Percentiles rank a stretch among this genome's conserved stretches.
phyloP scores from a whole-genome alignment of 2,113 vertebrate species.

The Callipepla squamata region DNA sequence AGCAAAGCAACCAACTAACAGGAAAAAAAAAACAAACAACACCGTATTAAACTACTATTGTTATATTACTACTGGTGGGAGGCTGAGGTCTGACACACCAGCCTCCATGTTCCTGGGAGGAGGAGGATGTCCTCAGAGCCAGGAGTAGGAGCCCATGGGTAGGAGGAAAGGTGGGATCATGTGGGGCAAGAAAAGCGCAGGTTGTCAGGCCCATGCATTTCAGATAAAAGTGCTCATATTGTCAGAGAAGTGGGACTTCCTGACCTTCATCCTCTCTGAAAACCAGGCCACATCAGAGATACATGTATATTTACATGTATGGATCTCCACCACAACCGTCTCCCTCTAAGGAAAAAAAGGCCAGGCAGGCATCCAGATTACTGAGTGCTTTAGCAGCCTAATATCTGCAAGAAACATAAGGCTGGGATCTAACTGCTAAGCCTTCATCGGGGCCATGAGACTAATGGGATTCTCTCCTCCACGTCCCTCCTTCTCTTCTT shows the following conservation, averaged over 20 bases:
- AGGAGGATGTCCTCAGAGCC: background rate
- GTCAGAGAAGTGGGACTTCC: background rate
- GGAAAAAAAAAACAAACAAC: no score
- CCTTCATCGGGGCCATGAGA: background rate
- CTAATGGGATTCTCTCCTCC: background rate
- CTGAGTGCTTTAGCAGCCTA: background rate
- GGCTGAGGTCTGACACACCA: background rate
- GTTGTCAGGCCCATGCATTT: background rate
- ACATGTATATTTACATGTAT: background rate
- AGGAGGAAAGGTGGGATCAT: background rate
- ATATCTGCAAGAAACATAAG: background rate
- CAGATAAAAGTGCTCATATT: accelerated
- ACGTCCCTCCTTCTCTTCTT: background rate
- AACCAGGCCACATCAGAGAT: background rate
- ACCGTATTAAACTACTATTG: no score
- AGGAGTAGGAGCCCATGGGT: background rate
- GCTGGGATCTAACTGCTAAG: background rate
- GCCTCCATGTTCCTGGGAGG: background rate
- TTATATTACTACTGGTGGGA: background rate
- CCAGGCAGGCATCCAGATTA: background rate
- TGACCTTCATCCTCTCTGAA: background rate
- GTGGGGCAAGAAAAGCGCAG: background rate
- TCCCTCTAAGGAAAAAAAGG: background rate
- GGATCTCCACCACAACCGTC: background rate
- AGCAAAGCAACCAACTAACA: no score